A percentile compares a stretch with the other conserved stretches of the same genome.
Evolutionary conservation across 1,140 invertebrate genomes (phyloP).

Genomic region (Lordiphosa stackelbergi): DNA sequence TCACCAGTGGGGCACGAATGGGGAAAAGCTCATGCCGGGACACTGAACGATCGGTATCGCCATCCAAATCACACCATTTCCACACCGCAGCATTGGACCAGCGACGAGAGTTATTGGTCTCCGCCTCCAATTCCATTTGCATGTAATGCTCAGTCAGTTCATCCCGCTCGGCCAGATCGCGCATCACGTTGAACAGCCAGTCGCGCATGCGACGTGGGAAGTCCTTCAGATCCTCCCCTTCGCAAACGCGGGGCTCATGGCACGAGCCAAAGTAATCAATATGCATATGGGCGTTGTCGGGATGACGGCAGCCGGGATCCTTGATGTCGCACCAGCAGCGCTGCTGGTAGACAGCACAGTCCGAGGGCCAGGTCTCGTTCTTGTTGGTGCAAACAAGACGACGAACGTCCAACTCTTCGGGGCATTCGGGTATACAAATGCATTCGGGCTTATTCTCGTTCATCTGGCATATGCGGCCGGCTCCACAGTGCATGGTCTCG

Average conservation of each 20-base stretch:
- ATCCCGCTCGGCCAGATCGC: conserved; percentile 92
- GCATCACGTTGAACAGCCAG: conserved; percentile 97
- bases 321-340: conserved; percentile 91
- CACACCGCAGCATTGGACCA: conserved; percentile 96
- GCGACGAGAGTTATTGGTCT: conserved; percentile 87
- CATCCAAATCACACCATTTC: conserved; percentile 98
- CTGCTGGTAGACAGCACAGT: conserved; percentile 94
- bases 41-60: conserved; percentile 88
- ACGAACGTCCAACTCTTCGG: conserved; percentile 86
- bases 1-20: conserved; percentile 92
- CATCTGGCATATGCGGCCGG: conserved; percentile 91
- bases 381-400: conserved; percentile 93
- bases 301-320: conserved; percentile 84
- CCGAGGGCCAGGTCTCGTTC: conserved; percentile 95
- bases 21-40: conserved; percentile 96
- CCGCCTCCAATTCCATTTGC: conserved; percentile 92
- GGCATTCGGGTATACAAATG: conserved; percentile 90
- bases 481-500: conserved; percentile 90
- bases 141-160: conserved; percentile 91
- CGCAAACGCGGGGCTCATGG: conserved; percentile 86
- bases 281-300: conserved; percentile 90
- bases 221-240: conserved; percentile 90
- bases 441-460: conserved; percentile 87
- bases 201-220: conserved; percentile 96
- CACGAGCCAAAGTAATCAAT: conserved; percentile 95